Conservation (phyloP, 1,140 invertebrate genomes). For the Sarcophaga bullata region DNA sequence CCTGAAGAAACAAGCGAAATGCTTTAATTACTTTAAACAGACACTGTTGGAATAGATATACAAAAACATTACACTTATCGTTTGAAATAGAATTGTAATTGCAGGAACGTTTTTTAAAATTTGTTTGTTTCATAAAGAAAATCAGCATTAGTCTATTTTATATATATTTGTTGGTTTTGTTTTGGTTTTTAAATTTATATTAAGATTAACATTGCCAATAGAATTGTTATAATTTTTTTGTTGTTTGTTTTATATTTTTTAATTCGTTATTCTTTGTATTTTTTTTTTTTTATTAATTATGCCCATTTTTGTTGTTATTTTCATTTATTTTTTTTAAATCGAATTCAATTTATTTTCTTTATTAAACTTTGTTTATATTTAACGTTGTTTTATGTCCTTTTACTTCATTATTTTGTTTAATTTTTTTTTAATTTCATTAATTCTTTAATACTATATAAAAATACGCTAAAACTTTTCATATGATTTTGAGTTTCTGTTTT, state of each 20-base stretch:
- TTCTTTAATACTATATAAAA: constrained; percentile 42
- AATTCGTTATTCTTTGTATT: not conserved
- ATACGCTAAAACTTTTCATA: constrained; percentile 37
- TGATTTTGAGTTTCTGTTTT: constrained; percentile 9
- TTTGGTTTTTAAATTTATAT: not conserved
- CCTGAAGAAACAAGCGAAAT: too few relatives aligned
- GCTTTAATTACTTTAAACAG: too few relatives aligned
- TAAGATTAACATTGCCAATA: constrained; percentile 36
- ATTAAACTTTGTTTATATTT: constrained; percentile 32
- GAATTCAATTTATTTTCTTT: constrained; percentile 14
- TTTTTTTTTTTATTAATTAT: not conserved
- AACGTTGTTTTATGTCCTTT: constrained; percentile 19
- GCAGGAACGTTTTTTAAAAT: too few relatives aligned
- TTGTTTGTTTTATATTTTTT: constrained; percentile 6
- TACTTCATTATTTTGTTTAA: not conserved
- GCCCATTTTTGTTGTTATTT: constrained; percentile 3
- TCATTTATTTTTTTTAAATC: constrained; percentile 6
- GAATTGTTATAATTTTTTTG: not conserved
- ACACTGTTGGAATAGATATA: too few relatives aligned
- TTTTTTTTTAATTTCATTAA: not conserved
- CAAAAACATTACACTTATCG: too few relatives aligned
- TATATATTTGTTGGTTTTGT: too few relatives aligned
- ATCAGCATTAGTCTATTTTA: too few relatives aligned
- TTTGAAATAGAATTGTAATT: too few relatives aligned
- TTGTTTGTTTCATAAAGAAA: too few relatives aligned